Base-by-base conservation (phyloP, 2,888 invertebrate genomes). In the Luperina nickerlii region DNA sequence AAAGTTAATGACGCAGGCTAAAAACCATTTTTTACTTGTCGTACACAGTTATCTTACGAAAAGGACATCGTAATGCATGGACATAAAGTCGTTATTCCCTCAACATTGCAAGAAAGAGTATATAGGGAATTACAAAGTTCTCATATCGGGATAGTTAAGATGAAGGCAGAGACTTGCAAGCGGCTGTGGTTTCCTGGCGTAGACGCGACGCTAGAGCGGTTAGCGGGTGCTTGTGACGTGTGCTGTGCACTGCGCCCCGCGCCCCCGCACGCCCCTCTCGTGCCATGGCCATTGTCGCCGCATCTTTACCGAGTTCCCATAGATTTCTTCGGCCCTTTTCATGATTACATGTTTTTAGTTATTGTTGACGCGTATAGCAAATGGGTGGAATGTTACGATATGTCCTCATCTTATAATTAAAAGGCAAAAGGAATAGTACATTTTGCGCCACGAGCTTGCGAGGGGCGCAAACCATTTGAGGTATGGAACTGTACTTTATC, bases 131-230 rank as follows among this genome's bases (percentile, higher is more conserved):
- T 78, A 0, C 82, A 82, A 13, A 45, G 60, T 42, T 75, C 75
- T 0, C 82, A 82, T 51, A n/a, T n/a, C n/a, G n/a, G n/a, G n/a
- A n/a, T n/a, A n/a, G n/a, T n/a, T n/a, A n/a, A 81, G 20, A 83
- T 72, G 42, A 89, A 89, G 63, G 85, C 87, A 0, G 86, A 85
- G 13, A 87, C 87, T 2, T 79, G 88, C 1, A 71, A 63, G 3
- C 72, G 85, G 9, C 75, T 20, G 54, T 89, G 88, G 88, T 90
- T 89, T 60, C 88, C 90, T 0, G 83, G 84, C 7, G 78, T 89
- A 0, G 87, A 88, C 54, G 68, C 60, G 4, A 68, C 77, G 13
- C 62, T 88, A 2, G 89, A 88, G 48, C 69, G 77, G 2, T 48
- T 81, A 0, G 65, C 81, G 27, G 45, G 24, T 5, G 60, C 60